These are phyloP conservation scores for Geotrypetes seraphini DNA, from an alignment of 2,797 vertebrate species.

Conservation along the genomic window DNA sequence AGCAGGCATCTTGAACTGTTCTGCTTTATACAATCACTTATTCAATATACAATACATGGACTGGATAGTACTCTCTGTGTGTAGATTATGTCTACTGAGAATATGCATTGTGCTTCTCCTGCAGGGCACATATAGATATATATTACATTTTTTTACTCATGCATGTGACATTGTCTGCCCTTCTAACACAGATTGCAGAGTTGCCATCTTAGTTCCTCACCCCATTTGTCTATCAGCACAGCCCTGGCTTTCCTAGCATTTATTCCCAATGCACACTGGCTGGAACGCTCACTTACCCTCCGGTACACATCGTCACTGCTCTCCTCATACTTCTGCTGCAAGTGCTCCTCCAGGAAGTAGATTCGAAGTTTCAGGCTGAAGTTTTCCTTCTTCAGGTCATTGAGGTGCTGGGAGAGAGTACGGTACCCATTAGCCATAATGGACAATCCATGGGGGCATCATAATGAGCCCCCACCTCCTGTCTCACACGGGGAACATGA, in stretches of 20 bases:
- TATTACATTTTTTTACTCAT: too few relatives aligned
- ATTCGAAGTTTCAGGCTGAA: slow-evolving; percentile 97
- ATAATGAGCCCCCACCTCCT: slow-evolving; percentile 44
- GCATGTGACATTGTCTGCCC: too few relatives aligned
- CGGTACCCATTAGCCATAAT: slow-evolving; percentile 88
- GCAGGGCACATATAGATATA: too few relatives aligned
- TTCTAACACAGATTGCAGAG: too few relatives aligned
- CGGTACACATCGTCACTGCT: slow-evolving; percentile 72
- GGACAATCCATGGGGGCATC: slow-evolving; percentile 53
- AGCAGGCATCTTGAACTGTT: too few relatives aligned
- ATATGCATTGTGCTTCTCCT: too few relatives aligned
- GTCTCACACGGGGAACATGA: slow-evolving; percentile 23
- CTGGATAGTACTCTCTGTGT: too few relatives aligned
- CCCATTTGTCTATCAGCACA: too few relatives aligned
- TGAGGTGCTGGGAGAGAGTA: slow-evolving; percentile 93
- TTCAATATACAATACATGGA: too few relatives aligned
- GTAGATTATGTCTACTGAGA: too few relatives aligned
- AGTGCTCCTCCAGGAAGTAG: slow-evolving; percentile 92
- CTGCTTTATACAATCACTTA: too few relatives aligned
- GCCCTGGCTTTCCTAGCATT: not conserved
- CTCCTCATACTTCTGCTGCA: slow-evolving; percentile 85
- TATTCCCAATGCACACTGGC: fast-evolving
- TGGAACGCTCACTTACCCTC: slow-evolving; percentile 70
- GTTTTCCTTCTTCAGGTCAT: slow-evolving; percentile 97
- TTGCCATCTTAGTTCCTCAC: too few relatives aligned